These are phyloP conservation scores for Euleptes europaea DNA, from an alignment of 2,113 vertebrate genomes.

Conservation along the genomic window DNA sequence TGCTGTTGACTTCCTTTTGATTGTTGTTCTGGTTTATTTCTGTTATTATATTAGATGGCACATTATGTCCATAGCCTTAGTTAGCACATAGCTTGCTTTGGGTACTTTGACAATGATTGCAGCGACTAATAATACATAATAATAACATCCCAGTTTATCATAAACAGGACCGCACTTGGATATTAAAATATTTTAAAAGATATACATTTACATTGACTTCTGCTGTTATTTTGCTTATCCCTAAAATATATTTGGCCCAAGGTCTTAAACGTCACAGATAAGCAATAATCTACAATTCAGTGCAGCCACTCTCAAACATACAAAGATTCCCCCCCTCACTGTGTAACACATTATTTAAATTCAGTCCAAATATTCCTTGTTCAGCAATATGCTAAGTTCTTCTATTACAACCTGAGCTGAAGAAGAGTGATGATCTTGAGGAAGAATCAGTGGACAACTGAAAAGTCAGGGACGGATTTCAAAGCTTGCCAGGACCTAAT, in stretches of 20 bases:
- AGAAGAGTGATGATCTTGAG: conserved; percentile 50
- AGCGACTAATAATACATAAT: neutral
- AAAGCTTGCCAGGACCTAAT: conserved; percentile 30
- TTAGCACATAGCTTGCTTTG: neutral
- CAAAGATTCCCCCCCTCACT: conserved; percentile 35
- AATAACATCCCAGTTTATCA: neutral
- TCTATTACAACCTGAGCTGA: conserved; percentile 40
- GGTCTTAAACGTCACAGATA: conserved; percentile 41
- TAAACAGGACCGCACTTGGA: neutral
- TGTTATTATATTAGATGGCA: neutral
- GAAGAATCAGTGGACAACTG: conserved; percentile 44
- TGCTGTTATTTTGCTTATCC: conserved; percentile 34
- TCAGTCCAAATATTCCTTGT: conserved; percentile 42
- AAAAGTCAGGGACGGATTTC: conserved; percentile 53
- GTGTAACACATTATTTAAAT: conserved; percentile 57
- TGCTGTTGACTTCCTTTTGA: neutral
- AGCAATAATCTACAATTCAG: conserved; percentile 49
- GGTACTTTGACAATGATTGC: neutral
- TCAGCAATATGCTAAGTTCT: conserved; percentile 54
- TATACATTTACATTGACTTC: conserved; percentile 29
- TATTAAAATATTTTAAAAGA: conserved; percentile 17
- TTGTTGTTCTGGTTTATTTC: neutral
- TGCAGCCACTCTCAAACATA: conserved; percentile 23
- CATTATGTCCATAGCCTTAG: neutral
- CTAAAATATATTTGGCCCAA: conserved; percentile 22